These are phyloP conservation scores for Lacanobia wlatinum DNA, from an alignment of 2,888 invertebrate genomes.

Conservation along the genomic window DNA sequence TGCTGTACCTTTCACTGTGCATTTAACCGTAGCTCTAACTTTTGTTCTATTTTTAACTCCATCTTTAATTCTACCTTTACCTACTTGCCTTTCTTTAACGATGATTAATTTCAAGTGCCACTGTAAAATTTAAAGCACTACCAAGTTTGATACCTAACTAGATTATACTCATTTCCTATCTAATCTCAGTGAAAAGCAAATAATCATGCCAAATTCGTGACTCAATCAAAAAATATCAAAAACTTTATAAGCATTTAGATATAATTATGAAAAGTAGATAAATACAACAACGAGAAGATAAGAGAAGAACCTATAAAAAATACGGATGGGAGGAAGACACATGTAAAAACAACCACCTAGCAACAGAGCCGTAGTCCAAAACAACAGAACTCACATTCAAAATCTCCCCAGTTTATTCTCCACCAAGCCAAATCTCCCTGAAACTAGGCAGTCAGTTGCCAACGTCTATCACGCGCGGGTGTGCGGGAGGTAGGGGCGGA, in stretches of 20 bases:
- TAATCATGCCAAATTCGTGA: slow-evolving; percentile 2
- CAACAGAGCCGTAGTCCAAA: background rate
- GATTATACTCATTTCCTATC: slow-evolving; percentile 12
- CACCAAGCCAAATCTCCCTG: slow-evolving; percentile 52
- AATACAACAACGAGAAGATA: background rate
- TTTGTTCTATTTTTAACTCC: no score
- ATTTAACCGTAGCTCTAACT: no score
- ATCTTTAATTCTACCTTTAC: background rate
- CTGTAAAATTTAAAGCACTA: background rate
- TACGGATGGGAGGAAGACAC: background rate
- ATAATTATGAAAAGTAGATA: background rate
- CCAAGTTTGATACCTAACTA: slow-evolving; percentile 1
- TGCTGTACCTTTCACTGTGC: no score
- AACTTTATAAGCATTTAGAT: background rate
- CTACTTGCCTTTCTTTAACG: background rate
- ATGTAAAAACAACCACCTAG: background rate
- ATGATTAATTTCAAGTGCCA: background rate
- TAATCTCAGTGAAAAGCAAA: slow-evolving; percentile 14
- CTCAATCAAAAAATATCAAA: background rate
- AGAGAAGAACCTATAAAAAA: background rate
- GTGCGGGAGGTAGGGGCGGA: slow-evolving; percentile 67
- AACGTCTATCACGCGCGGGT: slow-evolving; percentile 71
- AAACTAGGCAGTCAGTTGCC: slow-evolving; percentile 51
- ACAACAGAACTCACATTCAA: background rate
- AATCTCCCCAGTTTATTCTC: slow-evolving; percentile 23